Conservation (phyloP, 2,888 invertebrate species). For the Calliphora vomitoria region DNA sequence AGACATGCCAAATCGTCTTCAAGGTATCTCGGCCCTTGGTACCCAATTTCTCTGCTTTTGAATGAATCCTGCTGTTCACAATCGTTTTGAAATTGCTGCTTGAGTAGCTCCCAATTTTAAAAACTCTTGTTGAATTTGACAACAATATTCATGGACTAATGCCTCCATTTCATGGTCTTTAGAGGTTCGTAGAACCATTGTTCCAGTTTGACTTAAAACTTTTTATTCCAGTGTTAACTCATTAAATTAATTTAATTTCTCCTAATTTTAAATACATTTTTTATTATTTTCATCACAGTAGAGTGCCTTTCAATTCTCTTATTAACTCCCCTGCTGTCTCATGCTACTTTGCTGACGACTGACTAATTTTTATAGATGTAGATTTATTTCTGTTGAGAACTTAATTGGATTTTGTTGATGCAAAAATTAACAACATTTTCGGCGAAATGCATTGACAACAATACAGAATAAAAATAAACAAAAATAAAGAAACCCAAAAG, state of each 20-base stretch:
- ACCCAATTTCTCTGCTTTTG: too few species aligned
- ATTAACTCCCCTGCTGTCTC: conserved; percentile 25
- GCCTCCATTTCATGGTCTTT: too few species aligned
- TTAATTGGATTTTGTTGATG: conserved; percentile 69
- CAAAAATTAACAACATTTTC: conserved; percentile 73
- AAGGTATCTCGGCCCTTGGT: too few species aligned
- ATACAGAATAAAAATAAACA: conserved; percentile 43
- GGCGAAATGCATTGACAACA: conserved; percentile 69
- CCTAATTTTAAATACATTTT: neutral
- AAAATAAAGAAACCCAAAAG: conserved; percentile 25
- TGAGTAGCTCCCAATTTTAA: too few species aligned
- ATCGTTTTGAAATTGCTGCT: too few species aligned
- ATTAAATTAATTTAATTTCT: neutral
- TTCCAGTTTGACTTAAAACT: too few species aligned
- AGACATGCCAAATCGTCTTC: too few species aligned
- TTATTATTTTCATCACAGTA: neutral
- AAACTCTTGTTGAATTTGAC: too few species aligned
- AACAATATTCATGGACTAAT: too few species aligned
- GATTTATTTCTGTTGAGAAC: conserved; percentile 51
- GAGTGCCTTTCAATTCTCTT: neutral
- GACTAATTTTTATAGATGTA: conserved; percentile 39
- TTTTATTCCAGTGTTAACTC: too few species aligned
- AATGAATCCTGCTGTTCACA: too few species aligned
- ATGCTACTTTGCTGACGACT: neutral
- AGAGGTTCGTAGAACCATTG: too few species aligned